Evolutionary conservation across 2,113 vertebrate genomes (phyloP).

Genomic region (Prochilodus magdalenae): DNA sequence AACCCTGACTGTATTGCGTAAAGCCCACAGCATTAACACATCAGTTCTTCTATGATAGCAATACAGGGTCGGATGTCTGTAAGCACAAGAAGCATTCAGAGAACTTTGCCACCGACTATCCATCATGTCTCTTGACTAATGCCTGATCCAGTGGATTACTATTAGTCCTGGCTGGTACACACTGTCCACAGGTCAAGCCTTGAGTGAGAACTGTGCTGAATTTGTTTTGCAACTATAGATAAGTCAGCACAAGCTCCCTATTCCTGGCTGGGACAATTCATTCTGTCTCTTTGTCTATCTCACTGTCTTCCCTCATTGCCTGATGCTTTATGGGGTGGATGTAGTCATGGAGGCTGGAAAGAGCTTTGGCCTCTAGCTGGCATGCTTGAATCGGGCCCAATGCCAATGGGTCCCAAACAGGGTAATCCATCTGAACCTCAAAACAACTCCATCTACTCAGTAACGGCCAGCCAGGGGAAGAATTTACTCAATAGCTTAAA

Average conservation of each 20-base stretch:
- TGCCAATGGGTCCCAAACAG: constrained; percentile 42
- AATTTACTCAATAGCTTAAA: constrained; percentile 28
- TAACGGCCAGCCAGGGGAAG: constrained; percentile 22
- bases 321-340: constrained; percentile 42
- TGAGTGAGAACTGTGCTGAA: constrained; percentile 8
- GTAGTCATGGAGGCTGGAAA: constrained; percentile 50
- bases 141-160: background rate
- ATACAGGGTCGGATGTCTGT: constrained; percentile 8
- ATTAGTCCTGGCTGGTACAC: constrained; percentile 12
- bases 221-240: constrained; percentile 6
- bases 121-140: background rate
- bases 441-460: constrained; percentile 46
- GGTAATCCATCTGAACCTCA: constrained; percentile 16
- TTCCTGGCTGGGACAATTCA: background rate
- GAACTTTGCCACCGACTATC: background rate
- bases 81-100: constrained; percentile 2
- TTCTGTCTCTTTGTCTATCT: constrained; percentile 22
- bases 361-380: constrained; percentile 49
- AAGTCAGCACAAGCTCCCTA: background rate
- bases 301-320: constrained; percentile 19
- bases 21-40: constrained; percentile 15
- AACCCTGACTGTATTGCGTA: constrained; percentile 5
- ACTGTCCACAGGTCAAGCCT: background rate
- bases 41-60: background rate
- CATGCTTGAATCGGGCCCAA: constrained; percentile 32